These are phyloP conservation scores for Zalophus californianus DNA, from an alignment of 2,797 vertebrate genomes.

Conservation along the genomic window DNA sequence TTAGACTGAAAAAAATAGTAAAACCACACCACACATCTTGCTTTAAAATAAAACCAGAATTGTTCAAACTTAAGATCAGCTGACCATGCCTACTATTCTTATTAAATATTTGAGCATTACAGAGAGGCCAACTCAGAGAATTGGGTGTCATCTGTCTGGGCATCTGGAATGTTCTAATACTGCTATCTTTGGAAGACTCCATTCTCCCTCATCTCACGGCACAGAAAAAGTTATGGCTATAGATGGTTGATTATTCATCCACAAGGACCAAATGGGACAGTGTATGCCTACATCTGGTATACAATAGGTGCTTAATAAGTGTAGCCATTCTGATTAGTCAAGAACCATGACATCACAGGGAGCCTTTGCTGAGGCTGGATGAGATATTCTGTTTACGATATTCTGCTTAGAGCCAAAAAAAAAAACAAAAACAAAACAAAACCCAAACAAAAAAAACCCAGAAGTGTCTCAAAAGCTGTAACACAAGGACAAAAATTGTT, in stretches of 20 bases:
- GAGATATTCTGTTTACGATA: neutral
- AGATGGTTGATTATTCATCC: neutral
- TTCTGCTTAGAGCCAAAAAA: neutral
- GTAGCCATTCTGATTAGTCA: neutral
- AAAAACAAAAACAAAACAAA: too few species aligned
- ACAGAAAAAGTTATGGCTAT: neutral
- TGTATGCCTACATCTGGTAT: neutral
- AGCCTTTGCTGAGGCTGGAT: neutral
- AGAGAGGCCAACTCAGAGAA: conserved; percentile 15
- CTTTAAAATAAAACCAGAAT: conserved; percentile 71
- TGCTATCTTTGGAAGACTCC: neutral
- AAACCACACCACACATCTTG: conserved; percentile 52
- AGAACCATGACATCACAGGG: neutral
- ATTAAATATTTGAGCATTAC: conserved; percentile 59
- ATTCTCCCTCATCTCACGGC: neutral
- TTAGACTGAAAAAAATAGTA: conserved; percentile 60
- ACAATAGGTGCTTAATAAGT: neutral
- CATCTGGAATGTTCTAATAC: neutral
- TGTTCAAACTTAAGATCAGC: conserved; percentile 65
- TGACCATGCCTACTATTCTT: conserved; percentile 3
- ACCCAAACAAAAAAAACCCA: neutral
- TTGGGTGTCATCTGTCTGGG: neutral
- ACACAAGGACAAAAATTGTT: neutral
- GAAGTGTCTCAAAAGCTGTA: neutral
- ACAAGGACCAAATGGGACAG: neutral